phyloP scores from a whole-genome alignment of 2,797 vertebrate species.

The Siniperca scherzeri region DNA sequence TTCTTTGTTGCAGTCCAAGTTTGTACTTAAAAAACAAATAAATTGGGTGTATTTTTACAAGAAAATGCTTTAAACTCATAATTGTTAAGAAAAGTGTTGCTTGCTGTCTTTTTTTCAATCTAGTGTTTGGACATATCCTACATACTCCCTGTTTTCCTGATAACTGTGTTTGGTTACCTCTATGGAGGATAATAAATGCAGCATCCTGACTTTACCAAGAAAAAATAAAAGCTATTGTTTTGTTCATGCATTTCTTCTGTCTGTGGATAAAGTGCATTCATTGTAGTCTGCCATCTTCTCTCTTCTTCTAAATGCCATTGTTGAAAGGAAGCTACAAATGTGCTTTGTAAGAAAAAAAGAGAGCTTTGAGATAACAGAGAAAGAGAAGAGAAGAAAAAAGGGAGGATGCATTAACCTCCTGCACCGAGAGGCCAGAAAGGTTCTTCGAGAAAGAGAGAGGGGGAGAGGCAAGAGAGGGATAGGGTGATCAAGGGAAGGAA shows the following conservation, averaged over 20 bases:
- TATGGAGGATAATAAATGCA: constrained; percentile 1
- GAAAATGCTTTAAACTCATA: neutral
- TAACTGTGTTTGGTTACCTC: neutral
- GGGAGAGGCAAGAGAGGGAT: neutral
- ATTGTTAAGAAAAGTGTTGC: neutral
- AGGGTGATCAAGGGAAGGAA: constrained; percentile 9
- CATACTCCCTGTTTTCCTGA: neutral
- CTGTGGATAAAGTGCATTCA: constrained; percentile 3
- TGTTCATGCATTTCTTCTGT: neutral
- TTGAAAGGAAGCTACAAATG: constrained; percentile 23
- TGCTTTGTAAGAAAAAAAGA: constrained; percentile 2
- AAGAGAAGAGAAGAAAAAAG: constrained; percentile 2
- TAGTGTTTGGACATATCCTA: neutral
- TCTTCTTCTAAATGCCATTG: constrained; percentile 19
- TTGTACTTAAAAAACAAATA: neutral
- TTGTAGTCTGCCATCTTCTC: neutral
- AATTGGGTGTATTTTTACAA: no score
- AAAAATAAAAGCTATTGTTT: constrained; percentile 1
- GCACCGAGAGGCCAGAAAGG: constrained; percentile 47
- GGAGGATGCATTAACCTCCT: constrained; percentile 67
- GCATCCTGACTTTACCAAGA: neutral
- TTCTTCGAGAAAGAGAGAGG: constrained; percentile 8
- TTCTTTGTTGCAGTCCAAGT: neutral
- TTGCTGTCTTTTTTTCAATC: neutral
- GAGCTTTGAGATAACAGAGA: constrained; percentile 32